Evolutionary conservation across 2,888 invertebrate genomes (phyloP).

Genomic region (Drosophila algonquin): DNA sequence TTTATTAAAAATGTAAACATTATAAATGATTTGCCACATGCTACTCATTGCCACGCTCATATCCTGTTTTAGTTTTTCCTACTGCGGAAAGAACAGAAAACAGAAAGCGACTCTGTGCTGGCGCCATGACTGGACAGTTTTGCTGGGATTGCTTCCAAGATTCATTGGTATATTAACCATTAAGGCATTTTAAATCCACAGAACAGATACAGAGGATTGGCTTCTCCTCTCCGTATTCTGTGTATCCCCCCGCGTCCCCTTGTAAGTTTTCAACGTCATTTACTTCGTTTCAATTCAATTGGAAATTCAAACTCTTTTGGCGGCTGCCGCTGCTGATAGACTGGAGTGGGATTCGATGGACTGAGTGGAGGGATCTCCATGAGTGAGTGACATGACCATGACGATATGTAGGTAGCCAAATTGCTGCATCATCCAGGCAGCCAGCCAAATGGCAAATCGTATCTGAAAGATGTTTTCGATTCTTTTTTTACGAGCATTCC

Average conservation of each 20-base stretch:
- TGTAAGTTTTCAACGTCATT: slow-evolving; percentile 70
- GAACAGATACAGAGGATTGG: slow-evolving; percentile 24
- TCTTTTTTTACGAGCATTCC: slow-evolving; percentile 25
- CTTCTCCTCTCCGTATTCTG: not conserved
- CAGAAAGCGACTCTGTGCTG: slow-evolving; percentile 50
- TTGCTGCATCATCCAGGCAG: slow-evolving; percentile 65
- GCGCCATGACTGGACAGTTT: slow-evolving; percentile 72
- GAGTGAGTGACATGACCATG: slow-evolving; percentile 74
- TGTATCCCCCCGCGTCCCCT: slow-evolving; percentile 11
- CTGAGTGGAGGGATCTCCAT: not conserved
- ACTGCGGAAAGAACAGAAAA: not conserved
- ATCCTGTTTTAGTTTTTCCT: slow-evolving; percentile 54
- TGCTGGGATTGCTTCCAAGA: slow-evolving; percentile 8
- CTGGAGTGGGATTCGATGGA: slow-evolving; percentile 1
- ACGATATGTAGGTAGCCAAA: slow-evolving; percentile 63
- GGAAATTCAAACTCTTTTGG: slow-evolving; percentile 73
- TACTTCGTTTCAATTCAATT: slow-evolving; percentile 72
- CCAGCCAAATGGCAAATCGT: slow-evolving; percentile 60
- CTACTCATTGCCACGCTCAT: slow-evolving; percentile 57
- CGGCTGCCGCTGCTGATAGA: slow-evolving; percentile 28
- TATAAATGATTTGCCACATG: slow-evolving; percentile 71
- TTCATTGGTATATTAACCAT: slow-evolving; percentile 67
- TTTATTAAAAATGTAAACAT: slow-evolving; percentile 76
- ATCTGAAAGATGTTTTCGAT: slow-evolving; percentile 50
- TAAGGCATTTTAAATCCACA: slow-evolving; percentile 66